Base-by-base conservation (phyloP, 2,888 invertebrate species). In the Lordiphosa andalusiaca region DNA sequence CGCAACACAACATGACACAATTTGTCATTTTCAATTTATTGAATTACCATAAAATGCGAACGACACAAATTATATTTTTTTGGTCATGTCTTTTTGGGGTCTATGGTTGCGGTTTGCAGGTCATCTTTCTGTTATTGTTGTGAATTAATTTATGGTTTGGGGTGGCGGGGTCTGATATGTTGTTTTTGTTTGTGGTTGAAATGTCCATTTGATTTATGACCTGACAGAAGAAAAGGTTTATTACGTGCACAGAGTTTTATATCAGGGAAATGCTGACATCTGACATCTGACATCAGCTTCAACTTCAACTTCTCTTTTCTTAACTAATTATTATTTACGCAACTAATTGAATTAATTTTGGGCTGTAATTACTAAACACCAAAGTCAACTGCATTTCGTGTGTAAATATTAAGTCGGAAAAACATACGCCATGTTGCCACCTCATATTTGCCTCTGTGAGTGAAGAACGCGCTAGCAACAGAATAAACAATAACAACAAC, bases 1-100 rank as follows among this genome's bases (percentile, higher is more conserved):
- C 80, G 53, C 80, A 80, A 73, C 74, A 81, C 74, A 81, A 73
- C 74, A 81, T 77, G 74, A 80, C 70, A 84, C 82, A 81, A 80
- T 81, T 81, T 81, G 80, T 81, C 84, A 84, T 78, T 74, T 81
- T 82, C 64, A 74, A 78, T 81, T 84, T 74, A 84, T 84, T 78
- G 72, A 82, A 74, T 81, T 84, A 67, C 82, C 75, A 81, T 81
- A 77, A 77, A 77, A 68, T 69, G 63, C 69, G 54, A 75, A 60
- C 59, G 60, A 62, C 72, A 77, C 72, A 78, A 69, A 72, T 83
- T 72, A 59, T 75, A 44, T 71, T 82, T 78, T 78, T 78, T 67
- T 71, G 83, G 65, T 63, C 54, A 59, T 46, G 57, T 59, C 38
- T 21, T 33, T 30, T 40, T 16, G 54, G 54, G 56, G 48, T 47